Evolutionary conservation across 2,113 vertebrate genomes (phyloP).

Genomic region (Crotalus tigris): DNA sequence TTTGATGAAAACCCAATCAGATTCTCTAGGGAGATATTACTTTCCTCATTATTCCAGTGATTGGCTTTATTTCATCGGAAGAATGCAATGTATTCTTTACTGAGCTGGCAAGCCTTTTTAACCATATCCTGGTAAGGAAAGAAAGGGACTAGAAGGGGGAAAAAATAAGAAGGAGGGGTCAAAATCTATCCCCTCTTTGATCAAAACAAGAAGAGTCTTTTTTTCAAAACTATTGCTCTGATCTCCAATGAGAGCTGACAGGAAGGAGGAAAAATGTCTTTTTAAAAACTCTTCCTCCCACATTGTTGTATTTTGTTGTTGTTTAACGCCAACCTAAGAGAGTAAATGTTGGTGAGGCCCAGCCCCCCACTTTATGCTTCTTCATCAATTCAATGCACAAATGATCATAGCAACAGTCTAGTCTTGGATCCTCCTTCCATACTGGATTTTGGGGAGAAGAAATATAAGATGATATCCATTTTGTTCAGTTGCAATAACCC

Average conservation of each 20-base stretch:
- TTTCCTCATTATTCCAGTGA: constrained; percentile 91
- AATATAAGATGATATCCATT: constrained; percentile 29
- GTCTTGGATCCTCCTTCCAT: constrained; percentile 38
- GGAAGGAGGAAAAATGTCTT: background rate
- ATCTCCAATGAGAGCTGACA: constrained; percentile 51
- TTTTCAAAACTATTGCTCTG: constrained; percentile 48
- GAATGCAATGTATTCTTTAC: constrained; percentile 76
- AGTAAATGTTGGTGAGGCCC: constrained; percentile 23
- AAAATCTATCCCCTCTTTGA: constrained; percentile 69
- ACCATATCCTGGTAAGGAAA: constrained; percentile 73
- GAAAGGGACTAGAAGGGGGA: background rate
- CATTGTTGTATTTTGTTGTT: background rate
- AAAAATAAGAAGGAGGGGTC: background rate
- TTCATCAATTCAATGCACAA: constrained; percentile 37
- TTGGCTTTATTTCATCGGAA: constrained; percentile 90
- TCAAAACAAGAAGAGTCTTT: constrained; percentile 71
- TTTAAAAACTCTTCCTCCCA: background rate
- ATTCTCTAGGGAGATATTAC: constrained; percentile 89
- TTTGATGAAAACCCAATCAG: constrained; percentile 86
- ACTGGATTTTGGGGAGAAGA: background rate
- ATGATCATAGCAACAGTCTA: constrained; percentile 51
- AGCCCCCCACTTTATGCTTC: constrained; percentile 26
- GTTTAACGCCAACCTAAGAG: background rate
- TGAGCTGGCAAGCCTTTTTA: constrained; percentile 75
- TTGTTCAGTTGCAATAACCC: constrained; percentile 67